Conservation (phyloP, 2,888 invertebrate genomes). For the Pardosa pseudoannulata region DNA sequence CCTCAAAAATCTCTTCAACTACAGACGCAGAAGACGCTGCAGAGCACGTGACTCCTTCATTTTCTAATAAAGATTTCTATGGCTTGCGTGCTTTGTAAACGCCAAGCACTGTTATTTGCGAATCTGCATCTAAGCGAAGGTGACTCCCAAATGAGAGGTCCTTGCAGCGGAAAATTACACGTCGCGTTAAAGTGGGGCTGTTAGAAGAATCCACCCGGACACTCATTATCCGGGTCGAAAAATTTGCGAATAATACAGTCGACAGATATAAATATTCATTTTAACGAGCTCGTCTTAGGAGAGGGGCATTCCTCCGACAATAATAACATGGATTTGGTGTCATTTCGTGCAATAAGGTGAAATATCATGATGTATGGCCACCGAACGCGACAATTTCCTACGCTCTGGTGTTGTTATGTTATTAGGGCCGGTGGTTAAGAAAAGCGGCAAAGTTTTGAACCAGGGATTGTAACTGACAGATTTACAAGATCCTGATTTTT, state of each 20-base stretch:
- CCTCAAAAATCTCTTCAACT: too few relatives aligned
- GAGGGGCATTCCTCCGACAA: conserved; percentile 26
- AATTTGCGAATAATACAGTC: neutral
- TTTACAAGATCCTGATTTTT: too few relatives aligned
- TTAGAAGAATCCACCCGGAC: neutral
- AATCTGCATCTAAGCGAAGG: neutral
- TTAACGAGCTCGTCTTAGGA: conserved; percentile 38
- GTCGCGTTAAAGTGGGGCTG: neutral
- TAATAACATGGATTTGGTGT: conserved; percentile 53
- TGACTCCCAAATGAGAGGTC: neutral
- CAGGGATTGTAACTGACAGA: too few relatives aligned
- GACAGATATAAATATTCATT: conserved; percentile 65
- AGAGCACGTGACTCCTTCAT: neutral
- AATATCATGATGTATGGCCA: conserved; percentile 41
- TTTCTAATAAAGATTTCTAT: neutral
- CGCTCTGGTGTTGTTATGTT: neutral
- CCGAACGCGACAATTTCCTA: neutral
- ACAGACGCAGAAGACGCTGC: too few relatives aligned
- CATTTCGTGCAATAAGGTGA: conserved; percentile 36
- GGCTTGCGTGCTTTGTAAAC: neutral
- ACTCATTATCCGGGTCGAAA: neutral
- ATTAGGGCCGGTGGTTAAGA: neutral
- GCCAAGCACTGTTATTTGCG: conserved; percentile 3
- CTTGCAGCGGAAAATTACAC: neutral
- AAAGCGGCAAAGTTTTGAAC: too few relatives aligned